phyloP scores from a whole-genome alignment of 1,140 invertebrate genomes.

The Ceratoteleas bidentatus region DNA sequence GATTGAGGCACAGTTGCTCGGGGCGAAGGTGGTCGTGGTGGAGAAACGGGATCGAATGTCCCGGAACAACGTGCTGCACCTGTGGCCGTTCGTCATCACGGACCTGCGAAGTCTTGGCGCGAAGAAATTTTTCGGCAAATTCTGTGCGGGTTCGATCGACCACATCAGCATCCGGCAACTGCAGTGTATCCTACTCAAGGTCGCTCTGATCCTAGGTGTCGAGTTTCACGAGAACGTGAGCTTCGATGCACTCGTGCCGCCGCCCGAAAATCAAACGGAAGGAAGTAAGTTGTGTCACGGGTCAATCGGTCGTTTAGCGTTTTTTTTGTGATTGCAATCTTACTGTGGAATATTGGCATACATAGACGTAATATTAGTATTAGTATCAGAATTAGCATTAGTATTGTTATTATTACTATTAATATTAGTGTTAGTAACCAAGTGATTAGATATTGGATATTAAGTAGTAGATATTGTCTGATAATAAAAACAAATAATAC shows the following conservation, averaged over 20 bases:
- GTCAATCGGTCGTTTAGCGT: not conserved
- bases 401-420: too few relatives aligned
- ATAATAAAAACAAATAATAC: too few relatives aligned
- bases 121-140: conserved; percentile 99
- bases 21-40: conserved; percentile 96
- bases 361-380: too few relatives aligned
- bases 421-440: too few relatives aligned
- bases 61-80: conserved; percentile 98
- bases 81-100: conserved; percentile 99
- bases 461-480: too few relatives aligned
- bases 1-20: conserved; percentile 97
- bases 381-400: too few relatives aligned
- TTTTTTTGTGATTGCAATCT: not conserved
- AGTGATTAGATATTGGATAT: too few relatives aligned
- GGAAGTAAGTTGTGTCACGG: conserved; percentile 84
- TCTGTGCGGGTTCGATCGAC: conserved; percentile 98
- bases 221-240: conserved; percentile 96
- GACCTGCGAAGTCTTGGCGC: conserved; percentile 96
- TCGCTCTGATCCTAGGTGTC: conserved; percentile 96
- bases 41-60: conserved; percentile 96
- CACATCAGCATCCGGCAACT: conserved; percentile 98
- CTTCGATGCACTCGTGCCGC: conserved; percentile 92
- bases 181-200: conserved; percentile 97
- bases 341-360: too few relatives aligned
- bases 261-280: conserved; percentile 85